Percentiles rank a stretch among this genome's conserved stretches.
These are phyloP conservation scores for Laticauda colubrina DNA, from an alignment of 2,113 vertebrate genomes.

Conservation along the genomic window DNA sequence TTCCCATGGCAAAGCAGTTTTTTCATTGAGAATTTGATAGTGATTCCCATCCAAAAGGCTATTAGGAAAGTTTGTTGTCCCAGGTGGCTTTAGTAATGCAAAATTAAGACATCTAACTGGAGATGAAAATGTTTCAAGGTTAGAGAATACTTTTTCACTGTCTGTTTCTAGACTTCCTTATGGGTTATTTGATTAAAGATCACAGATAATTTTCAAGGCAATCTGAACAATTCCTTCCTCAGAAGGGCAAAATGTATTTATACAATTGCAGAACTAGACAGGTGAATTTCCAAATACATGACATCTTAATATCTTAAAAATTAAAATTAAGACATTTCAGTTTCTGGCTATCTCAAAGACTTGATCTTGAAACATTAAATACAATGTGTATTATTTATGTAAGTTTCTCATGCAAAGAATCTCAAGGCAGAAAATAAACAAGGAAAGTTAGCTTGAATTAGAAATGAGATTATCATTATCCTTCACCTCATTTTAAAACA, in stretches of 20 bases:
- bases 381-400: background rate
- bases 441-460: constrained; percentile 10
- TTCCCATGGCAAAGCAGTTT: background rate
- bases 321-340: background rate
- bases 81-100: background rate
- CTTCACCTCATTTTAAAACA: background rate
- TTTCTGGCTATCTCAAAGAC: background rate
- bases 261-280: background rate
- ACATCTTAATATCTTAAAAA: background rate
- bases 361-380: background rate
- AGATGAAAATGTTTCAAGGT: background rate
- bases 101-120: background rate
- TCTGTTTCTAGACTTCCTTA: background rate
- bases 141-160: background rate
- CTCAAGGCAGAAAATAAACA: background rate
- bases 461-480: constrained; percentile 11
- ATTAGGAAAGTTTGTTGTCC: background rate
- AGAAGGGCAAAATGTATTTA: background rate
- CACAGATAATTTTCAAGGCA: background rate
- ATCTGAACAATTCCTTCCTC: background rate
- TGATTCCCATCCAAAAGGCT: background rate
- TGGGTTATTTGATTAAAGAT: background rate
- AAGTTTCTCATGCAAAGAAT: constrained; percentile 3
- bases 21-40: background rate
- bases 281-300: background rate